Evolutionary conservation across 2,113 vertebrate genomes (phyloP).

Genomic region (Salvelinus fontinalis): DNA sequence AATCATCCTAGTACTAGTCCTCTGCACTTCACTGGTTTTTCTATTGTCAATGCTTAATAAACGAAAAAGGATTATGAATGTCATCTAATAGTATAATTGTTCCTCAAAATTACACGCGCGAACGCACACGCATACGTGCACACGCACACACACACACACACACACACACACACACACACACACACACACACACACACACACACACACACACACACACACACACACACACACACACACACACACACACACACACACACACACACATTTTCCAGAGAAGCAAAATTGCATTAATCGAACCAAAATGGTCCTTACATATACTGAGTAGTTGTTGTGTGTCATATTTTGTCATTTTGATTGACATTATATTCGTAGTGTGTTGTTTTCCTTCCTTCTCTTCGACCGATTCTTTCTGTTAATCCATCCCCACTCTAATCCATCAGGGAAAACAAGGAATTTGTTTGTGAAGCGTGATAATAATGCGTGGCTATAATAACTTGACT

Average conservation of each 20-base stretch:
- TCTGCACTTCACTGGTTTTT: constrained; percentile 31
- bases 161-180: too few species aligned
- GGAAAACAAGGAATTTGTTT: constrained; percentile 79
- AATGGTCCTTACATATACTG: constrained; percentile 17
- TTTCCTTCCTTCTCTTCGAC: constrained; percentile 48
- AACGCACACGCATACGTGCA: too few species aligned
- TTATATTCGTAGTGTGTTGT: constrained; percentile 48
- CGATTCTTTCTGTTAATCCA: constrained; percentile 65
- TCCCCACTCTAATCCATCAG: constrained; percentile 75
- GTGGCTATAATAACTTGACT: constrained; percentile 76
- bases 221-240: too few species aligned
- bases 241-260: background rate
- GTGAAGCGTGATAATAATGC: constrained; percentile 78
- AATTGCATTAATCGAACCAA: constrained; percentile 17
- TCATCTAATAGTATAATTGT: background rate
- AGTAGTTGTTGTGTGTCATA: too few species aligned
- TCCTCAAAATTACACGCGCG: background rate
- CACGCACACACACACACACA: accelerated
- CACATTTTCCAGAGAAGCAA: background rate
- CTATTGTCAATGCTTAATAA: constrained; percentile 49
- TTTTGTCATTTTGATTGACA: constrained; percentile 37
- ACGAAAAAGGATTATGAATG: constrained; percentile 53
- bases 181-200: too few species aligned
- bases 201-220: too few species aligned
- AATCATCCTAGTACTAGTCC: constrained; percentile 48